phyloP scores from a whole-genome alignment of 1,140 invertebrate species.

The Alviniconcha marisindica region DNA sequence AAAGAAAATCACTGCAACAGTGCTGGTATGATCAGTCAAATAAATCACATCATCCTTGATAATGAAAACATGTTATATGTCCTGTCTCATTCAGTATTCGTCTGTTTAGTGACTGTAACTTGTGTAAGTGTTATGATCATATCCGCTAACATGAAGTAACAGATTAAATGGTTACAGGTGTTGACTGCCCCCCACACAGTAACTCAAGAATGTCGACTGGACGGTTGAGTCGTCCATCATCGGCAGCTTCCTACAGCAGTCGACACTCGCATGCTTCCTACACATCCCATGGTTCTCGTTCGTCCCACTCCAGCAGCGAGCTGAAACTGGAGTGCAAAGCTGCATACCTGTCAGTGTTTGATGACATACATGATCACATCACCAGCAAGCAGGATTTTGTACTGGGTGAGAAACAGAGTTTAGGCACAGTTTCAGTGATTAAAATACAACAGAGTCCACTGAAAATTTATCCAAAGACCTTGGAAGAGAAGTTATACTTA shows the following conservation, averaged over 20 bases:
- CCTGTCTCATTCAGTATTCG: not conserved
- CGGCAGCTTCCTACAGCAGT: constrained; percentile 47
- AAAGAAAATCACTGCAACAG: no score
- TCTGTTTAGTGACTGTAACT: not conserved
- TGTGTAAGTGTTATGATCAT: not conserved
- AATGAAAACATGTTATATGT: not conserved
- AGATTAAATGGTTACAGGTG: not conserved
- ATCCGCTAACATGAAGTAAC: not conserved
- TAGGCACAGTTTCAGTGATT: no score
- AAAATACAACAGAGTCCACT: no score
- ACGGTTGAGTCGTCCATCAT: constrained; percentile 49
- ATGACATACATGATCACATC: constrained; percentile 65
- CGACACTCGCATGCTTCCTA: constrained; percentile 28
- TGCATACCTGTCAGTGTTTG: constrained; percentile 65
- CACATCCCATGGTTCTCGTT: not conserved
- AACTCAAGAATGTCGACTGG: constrained; percentile 43
- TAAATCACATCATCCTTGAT: no score
- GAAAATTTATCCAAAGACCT: no score
- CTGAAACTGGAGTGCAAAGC: constrained; percentile 66
- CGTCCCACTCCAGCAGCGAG: constrained; percentile 42
- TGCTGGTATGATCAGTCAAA: no score
- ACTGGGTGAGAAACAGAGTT: constrained; percentile 54
- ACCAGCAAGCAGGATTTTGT: constrained; percentile 62
- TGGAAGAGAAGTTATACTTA: no score
- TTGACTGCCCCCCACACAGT: not conserved